Base-by-base conservation (phyloP, 2,113 vertebrate genomes). In the Chelonoidis abingdonii region DNA sequence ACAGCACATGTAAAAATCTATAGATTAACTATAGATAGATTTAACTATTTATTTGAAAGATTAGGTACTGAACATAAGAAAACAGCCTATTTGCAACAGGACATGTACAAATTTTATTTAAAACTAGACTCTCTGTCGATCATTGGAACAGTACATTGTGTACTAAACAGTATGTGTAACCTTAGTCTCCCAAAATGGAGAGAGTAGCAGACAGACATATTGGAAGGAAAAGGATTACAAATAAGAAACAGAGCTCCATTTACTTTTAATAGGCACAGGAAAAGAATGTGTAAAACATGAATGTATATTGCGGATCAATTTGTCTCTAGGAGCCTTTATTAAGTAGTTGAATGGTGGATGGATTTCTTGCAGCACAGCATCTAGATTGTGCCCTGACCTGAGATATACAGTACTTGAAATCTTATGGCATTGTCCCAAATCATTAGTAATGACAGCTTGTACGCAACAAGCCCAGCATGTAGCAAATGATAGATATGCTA, bases 371-470 rank as follows among this genome's bases (percentile, higher is more conserved):
- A 80, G 50, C 83, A 88, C 78, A 82, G 25, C 91, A 89, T 94
- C 85, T 93, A 84, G n/a, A 83, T 85, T 95, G 56, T 14, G 78
- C 87, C 93, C 95, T 95, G 95, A 94, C 96, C 92, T 94, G n/a
- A 90, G 92, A 94, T 88, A 50, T 29, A 59, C 25, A 54, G 11
- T 89, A 88, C 52, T 91, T 95, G 95, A 82, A 97, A 91, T 57
- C 91, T 81, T 88, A 80, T 94, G 90, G 96, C 95, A 86, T 83
- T 81, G 38, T 69, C 44, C 93, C 86, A 95, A 96, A 94, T 88
- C 91, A 96, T 96, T 97, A 96, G 90, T 96, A 87, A 95, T 95
- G 93, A 94, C 86, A 96, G 93, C 93, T 94, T 96, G 89, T 57
- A 90, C 62, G 82, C 87, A 97, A 93, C 92, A 92, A 94, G 93